Evolutionary conservation across 2,888 invertebrate genomes (phyloP), one percentile per base, ranked within the genome.

Genomic region (Volucella inflata): DNA sequence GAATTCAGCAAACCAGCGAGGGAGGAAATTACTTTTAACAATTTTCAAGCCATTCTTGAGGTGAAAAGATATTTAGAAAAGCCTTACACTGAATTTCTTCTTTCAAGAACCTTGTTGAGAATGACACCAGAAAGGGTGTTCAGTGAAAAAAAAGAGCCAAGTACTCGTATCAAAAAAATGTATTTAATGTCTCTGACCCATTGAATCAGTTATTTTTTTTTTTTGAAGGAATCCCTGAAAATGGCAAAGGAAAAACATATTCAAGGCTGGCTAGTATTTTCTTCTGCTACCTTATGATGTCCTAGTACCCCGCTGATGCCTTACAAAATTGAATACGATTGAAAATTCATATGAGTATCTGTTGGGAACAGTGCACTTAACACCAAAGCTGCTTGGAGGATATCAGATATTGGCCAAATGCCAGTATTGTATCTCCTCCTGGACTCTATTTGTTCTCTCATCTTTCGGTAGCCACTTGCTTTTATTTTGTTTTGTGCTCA

Each of bases 311-410:
- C 48, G 51, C 46, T 30, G 44, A 48, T 67, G 62, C 62, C 62
- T 64, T 68, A 78, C 64, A 68, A 68, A 74, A 83, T 83, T 78
- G 62, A 78, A 78, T 72, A 17, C 74, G 38, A 74, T 74, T 68
- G 48, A 60, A 77, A 3, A 17, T 60, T 46, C 48, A 42, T 67
- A 9, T 60, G 38, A 10, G 53, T 14, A 12, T 6, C 16, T 11
- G 46, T 10, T 9, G 8, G 12, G 9, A 17, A 71, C 60, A 79
- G 40, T 59, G 65, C 72, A 65, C 59, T 79, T 72, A 46, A 46
- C 64, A 80, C 17, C 38, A 16, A 11, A 38, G 9, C 17, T 50
- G 44, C 57, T 57, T 38, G 42, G 48, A 12, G 70, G 60, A 65
- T 82, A 71, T 42, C 50, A 11, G 42, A 44, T 74, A 68, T 74